Conservation (phyloP, 2,113 vertebrate genomes). For the Grantiella picta region DNA sequence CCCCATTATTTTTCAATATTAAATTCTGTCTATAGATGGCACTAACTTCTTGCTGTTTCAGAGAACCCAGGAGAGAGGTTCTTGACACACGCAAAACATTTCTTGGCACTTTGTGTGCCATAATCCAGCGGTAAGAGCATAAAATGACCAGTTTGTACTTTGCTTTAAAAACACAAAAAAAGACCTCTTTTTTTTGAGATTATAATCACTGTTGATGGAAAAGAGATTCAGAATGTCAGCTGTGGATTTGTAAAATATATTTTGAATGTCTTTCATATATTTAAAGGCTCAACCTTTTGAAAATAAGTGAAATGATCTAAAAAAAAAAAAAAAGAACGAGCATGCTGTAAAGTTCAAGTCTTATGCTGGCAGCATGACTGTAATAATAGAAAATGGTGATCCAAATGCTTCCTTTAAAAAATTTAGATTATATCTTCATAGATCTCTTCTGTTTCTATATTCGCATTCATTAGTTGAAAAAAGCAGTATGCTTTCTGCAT, state of each 20-base stretch:
- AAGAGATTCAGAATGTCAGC: neutral
- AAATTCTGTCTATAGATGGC: constrained; percentile 50
- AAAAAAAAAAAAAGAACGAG: neutral
- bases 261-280: neutral
- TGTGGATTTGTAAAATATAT: neutral
- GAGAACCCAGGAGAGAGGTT: neutral
- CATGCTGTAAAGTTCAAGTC: neutral
- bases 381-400: neutral
- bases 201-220: neutral
- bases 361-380: neutral
- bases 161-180: neutral
- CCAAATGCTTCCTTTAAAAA: neutral
- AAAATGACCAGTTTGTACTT: neutral
- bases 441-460: neutral
- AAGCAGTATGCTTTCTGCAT: neutral
- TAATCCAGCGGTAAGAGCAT: neutral
- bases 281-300: neutral
- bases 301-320: neutral
- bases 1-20: neutral
- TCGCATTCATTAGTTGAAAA: neutral
- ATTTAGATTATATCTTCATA: neutral
- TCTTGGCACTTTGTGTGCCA: neutral
- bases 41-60: constrained; percentile 43
- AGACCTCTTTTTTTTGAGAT: neutral
- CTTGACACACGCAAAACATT: neutral